Evolutionary conservation across 2,113 vertebrate species (phyloP).

Genomic region (Sisor rabdophorus): DNA sequence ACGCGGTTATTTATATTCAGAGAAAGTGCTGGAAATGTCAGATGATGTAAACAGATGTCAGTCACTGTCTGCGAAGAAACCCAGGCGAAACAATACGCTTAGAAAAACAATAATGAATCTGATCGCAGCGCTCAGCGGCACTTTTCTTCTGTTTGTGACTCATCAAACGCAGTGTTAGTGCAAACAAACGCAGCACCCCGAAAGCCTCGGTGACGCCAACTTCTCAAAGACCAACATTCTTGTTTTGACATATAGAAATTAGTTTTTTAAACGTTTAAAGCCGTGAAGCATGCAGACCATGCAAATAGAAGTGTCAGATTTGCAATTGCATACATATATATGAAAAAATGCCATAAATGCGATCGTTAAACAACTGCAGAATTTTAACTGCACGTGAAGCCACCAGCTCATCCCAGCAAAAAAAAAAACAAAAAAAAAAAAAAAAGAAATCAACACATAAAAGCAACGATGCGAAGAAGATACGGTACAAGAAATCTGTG

Average conservation of each 20-base stretch:
- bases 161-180: conserved; percentile 2
- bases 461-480: background rate
- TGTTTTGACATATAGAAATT: conserved; percentile 25
- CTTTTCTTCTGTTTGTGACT: conserved; percentile 16
- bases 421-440: background rate
- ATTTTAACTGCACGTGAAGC: background rate
- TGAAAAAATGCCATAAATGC: background rate
- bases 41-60: conserved; percentile 37
- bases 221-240: background rate
- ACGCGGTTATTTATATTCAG: conserved; percentile 36
- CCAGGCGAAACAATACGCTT: conserved; percentile 20
- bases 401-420: background rate
- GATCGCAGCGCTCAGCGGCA: conserved; percentile 1
- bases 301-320: conserved; percentile 20
- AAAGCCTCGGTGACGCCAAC: background rate
- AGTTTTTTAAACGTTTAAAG: background rate
- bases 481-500: background rate
- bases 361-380: background rate
- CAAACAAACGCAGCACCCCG: background rate
- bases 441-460: background rate
- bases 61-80: conserved; percentile 1
- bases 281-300: conserved; percentile 6
- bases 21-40: conserved; percentile 28
- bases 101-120: conserved; percentile 13
- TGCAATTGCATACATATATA: background rate